These are phyloP conservation scores for Scelioninae gen. 2 DNA, from an alignment of 2,888 invertebrate genomes.

Conservation along the genomic window DNA sequence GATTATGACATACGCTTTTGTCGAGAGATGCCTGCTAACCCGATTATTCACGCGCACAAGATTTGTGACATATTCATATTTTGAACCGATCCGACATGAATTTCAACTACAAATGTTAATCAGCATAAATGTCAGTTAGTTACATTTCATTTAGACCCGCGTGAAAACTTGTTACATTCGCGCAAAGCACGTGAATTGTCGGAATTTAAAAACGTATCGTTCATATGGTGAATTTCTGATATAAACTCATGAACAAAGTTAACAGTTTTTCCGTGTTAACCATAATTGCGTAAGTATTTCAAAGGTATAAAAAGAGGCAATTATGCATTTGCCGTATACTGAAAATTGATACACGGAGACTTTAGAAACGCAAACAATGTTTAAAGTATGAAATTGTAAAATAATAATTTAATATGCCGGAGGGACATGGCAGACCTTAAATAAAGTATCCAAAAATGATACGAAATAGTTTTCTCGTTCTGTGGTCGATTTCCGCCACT, in stretches of 20 bases:
- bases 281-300: too few relatives aligned
- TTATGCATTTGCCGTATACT: too few relatives aligned
- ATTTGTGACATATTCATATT: slow-evolving; percentile 24
- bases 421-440: slow-evolving; percentile 31
- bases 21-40: neutral
- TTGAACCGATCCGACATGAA: slow-evolving; percentile 10
- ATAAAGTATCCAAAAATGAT: slow-evolving; percentile 51
- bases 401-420: slow-evolving; percentile 16
- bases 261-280: too few relatives aligned
- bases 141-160: slow-evolving; percentile 35
- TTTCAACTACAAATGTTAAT: slow-evolving; percentile 27
- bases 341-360: too few relatives aligned
- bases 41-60: slow-evolving; percentile 53
- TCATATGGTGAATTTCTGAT: too few relatives aligned
- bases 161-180: slow-evolving; percentile 25
- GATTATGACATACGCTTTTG: too few relatives aligned
- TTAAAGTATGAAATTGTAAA: neutral
- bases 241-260: too few relatives aligned
- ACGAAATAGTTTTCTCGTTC: slow-evolving; percentile 57
- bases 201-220: slow-evolving; percentile 7
- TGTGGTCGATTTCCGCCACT: slow-evolving; percentile 58
- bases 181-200: slow-evolving; percentile 17
- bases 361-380: too few relatives aligned
- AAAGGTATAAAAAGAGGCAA: too few relatives aligned
- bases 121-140: slow-evolving; percentile 34